Evolutionary conservation across 1,140 invertebrate species (phyloP).

Genomic region (Cotesia vestalis): DNA sequence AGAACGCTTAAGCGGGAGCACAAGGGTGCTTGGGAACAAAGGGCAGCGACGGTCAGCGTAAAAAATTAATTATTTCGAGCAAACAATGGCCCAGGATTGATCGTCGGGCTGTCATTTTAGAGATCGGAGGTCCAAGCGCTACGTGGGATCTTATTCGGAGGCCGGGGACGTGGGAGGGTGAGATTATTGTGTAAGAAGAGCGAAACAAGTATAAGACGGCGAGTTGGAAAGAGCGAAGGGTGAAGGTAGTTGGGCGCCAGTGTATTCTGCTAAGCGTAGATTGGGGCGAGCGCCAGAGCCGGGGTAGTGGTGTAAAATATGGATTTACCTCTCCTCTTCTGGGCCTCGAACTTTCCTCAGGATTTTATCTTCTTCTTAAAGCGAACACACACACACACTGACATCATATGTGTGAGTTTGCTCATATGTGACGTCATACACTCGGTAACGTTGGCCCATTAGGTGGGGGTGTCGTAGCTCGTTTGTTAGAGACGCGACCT

Average conservation of each 20-base stretch:
- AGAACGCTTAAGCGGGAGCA: too few relatives aligned
- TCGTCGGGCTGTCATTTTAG: too few relatives aligned
- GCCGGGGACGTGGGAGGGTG: conserved; percentile 34
- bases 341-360: conserved; percentile 56
- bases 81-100: too few relatives aligned
- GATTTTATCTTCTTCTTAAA: conserved; percentile 48
- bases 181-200: conserved; percentile 42
- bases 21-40: too few relatives aligned
- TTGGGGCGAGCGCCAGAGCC: neutral
- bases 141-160: conserved; percentile 52
- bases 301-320: conserved; percentile 63
- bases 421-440: conserved; percentile 54
- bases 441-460: conserved; percentile 39
- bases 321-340: conserved; percentile 63
- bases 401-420: conserved; percentile 46
- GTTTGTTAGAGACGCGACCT: conserved; percentile 59
- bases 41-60: neutral
- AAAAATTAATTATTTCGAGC: neutral
- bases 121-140: neutral
- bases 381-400: conserved; percentile 4
- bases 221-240: conserved; percentile 16
- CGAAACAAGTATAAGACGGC: conserved; percentile 52
- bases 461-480: conserved; percentile 53
- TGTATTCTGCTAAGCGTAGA: neutral
- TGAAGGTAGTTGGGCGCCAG: conserved; percentile 15